Conservation (phyloP, 2,113 vertebrate species). For the Entosphenus tridentatus region DNA sequence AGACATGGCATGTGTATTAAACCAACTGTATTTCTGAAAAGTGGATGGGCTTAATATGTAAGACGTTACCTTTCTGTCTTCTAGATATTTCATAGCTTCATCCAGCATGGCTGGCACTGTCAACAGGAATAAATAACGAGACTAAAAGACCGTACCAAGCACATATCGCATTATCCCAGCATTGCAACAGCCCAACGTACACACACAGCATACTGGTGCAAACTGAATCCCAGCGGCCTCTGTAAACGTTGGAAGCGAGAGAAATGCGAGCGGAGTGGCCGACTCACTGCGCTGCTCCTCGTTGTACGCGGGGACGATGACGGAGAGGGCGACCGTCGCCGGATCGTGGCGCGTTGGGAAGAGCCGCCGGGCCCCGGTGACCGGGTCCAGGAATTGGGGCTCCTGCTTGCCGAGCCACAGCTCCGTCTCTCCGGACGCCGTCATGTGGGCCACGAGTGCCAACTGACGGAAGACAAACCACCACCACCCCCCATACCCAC, state of each 20-base stretch:
- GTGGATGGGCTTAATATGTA: no score
- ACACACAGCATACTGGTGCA: no score
- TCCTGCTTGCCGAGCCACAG: constrained; percentile 32
- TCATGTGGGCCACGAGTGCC: constrained; percentile 35
- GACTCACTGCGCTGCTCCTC: constrained; percentile 45
- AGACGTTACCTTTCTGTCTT: constrained; percentile 48
- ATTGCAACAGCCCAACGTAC: no score
- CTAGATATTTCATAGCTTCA: constrained; percentile 67
- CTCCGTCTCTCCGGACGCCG: constrained; percentile 30
- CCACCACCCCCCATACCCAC: no score
- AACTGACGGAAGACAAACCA: constrained; percentile 22
- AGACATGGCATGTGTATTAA: no score
- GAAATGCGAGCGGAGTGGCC: no score
- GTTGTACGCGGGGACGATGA: constrained; percentile 75
- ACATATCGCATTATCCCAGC: no score
- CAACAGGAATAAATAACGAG: constrained; percentile 12
- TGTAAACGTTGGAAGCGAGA: no score
- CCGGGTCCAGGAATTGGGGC: constrained; percentile 23
- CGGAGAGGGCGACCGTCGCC: constrained; percentile 44
- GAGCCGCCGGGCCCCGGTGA: constrained; percentile 23
- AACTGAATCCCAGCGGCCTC: no score
- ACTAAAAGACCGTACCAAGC: no score
- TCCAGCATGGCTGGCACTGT: constrained; percentile 87
- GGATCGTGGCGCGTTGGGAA: constrained; percentile 47
- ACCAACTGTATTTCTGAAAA: no score